These are phyloP conservation scores for Conomelus anceps DNA, from an alignment of 2,888 invertebrate species.

Conservation along the genomic window DNA sequence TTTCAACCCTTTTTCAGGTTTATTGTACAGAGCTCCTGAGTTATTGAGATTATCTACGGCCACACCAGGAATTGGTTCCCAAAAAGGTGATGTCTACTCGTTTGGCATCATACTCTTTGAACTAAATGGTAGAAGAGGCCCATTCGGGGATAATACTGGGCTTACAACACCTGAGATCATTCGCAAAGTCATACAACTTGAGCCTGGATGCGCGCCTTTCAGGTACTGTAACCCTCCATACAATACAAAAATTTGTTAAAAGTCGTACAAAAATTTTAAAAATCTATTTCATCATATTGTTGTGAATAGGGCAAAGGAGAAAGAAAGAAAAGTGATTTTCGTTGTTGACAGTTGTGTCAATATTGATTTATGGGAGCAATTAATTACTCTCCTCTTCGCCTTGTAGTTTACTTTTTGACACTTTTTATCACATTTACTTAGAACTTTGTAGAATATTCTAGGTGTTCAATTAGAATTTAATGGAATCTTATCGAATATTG, in stretches of 20 bases:
- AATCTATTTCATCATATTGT: neutral
- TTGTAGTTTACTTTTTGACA: too few relatives aligned
- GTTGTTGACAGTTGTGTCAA: too few relatives aligned
- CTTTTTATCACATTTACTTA: too few relatives aligned
- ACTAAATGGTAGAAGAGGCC: constrained; percentile 77
- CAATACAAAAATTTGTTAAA: neutral
- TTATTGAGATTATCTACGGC: constrained; percentile 50
- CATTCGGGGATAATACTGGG: constrained; percentile 62
- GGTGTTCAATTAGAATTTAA: too few relatives aligned
- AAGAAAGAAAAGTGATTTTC: too few relatives aligned
- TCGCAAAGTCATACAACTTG: constrained; percentile 51
- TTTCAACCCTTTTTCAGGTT: constrained; percentile 45
- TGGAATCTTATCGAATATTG: too few relatives aligned
- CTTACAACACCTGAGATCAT: constrained; percentile 62
- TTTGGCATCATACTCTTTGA: constrained; percentile 86
- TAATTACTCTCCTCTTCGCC: too few relatives aligned
- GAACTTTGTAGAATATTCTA: too few relatives aligned
- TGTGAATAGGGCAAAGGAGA: too few relatives aligned
- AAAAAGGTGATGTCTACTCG: constrained; percentile 77
- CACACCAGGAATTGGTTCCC: constrained; percentile 45
- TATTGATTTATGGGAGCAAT: too few relatives aligned
- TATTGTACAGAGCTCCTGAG: constrained; percentile 77
- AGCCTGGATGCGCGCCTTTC: constrained; percentile 46
- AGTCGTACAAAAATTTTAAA: neutral
- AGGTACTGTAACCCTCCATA: constrained; percentile 50